These are phyloP conservation scores for Pelosia muscerda DNA, from an alignment of 2,888 invertebrate genomes.

Conservation along the genomic window DNA sequence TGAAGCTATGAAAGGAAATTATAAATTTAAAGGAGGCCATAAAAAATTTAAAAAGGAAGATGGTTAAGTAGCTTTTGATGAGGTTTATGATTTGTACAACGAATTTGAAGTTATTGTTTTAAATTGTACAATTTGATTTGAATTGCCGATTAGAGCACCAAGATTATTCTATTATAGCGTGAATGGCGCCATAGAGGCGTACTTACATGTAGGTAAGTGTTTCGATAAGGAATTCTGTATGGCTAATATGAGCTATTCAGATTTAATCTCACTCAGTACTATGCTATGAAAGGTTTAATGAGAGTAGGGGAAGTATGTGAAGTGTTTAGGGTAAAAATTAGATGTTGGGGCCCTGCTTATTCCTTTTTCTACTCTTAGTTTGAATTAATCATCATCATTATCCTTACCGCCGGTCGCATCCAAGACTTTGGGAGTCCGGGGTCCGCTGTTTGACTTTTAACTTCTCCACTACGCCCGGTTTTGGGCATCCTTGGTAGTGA, in stretches of 20 bases:
- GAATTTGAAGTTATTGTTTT: conserved; percentile 7
- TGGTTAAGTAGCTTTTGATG: conserved; percentile 10
- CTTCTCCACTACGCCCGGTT: too few species aligned
- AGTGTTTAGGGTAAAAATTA: not conserved
- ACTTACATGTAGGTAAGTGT: not conserved
- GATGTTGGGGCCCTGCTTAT: not conserved
- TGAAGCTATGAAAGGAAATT: not conserved
- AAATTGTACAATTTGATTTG: not conserved
- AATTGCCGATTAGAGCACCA: not conserved
- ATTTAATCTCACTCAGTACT: not conserved
- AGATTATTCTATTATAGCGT: not conserved
- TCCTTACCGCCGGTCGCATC: too few species aligned
- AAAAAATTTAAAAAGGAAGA: conserved; percentile 16
- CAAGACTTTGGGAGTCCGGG: too few species aligned
- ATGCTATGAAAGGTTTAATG: not conserved
- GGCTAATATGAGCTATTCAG: not conserved
- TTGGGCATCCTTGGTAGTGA: too few species aligned
- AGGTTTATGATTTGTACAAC: conserved; percentile 5
- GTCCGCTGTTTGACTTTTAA: too few species aligned
- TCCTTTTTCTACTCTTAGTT: too few species aligned
- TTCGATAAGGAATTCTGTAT: conserved; percentile 3
- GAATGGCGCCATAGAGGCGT: not conserved
- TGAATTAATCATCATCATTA: too few species aligned
- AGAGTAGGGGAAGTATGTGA: not conserved
- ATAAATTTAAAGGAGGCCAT: conserved; percentile 8